Evolutionary conservation across 1,140 invertebrate genomes (phyloP), one percentile per base, ranked within the genome.

Genomic region (Drosophila kanapiae): DNA sequence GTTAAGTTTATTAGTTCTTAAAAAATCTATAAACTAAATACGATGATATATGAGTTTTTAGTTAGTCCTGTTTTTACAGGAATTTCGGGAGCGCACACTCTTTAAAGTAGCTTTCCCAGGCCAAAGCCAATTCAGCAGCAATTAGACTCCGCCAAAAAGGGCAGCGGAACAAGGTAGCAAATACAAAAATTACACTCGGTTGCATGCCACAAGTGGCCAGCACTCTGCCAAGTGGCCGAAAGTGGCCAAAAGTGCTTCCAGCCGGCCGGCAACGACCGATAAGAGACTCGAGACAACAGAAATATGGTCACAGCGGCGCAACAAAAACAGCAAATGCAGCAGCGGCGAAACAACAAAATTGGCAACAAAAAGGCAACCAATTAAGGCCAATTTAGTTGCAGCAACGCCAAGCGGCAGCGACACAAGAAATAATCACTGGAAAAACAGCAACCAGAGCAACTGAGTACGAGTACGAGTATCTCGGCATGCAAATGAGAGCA

Each of bases 371-470:
- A 78, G 78, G 85, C 84, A 84, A 79, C 84, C 84, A 88, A 88
- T 88, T 88, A 88, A 88, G 84, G 84, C 84, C 84, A 88, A 88
- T 88, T 88, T 88, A 80, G 84, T 88, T 88, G 84, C 84, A 51
- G 80, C 84, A 88, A 88, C 78, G 82, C 80, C 69, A 72, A 58
- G 71, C 75, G 68, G 80, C 75, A 72, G 76, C 82, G 82, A 85
- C 82, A 85, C 82, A 85, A 85, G 78, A 84, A 81, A 81, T 85
- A 85, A 85, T 85, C 82, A 85, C 78, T 81, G 67, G 59, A 71
- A 79, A 86, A 80, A 80, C 75, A 71, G 56, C 67, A 64, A 64
- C 63, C 60, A 68, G 62, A 67, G 63, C 75, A 58, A 18, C 75
- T 56, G 18, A 47, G 40, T 71, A 72, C 62, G 60, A 75, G 62